Conservation (phyloP, 2,888 invertebrate genomes). For the Steinernema hermaphroditum region DNA sequence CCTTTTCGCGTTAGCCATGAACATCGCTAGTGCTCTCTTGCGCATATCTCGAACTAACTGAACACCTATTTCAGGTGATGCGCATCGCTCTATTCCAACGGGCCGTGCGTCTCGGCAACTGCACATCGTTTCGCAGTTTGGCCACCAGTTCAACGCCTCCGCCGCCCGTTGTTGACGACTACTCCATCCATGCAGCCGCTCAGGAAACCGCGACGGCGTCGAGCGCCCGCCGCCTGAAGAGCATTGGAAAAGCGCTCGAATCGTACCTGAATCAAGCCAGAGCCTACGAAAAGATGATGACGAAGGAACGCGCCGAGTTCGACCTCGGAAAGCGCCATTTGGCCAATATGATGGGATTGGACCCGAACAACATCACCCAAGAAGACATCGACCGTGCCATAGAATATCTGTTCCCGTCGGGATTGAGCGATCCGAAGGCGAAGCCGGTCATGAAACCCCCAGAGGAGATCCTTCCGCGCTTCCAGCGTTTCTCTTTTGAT, state of each 20-base stretch:
- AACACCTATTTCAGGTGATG: neutral
- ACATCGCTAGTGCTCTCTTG: too few relatives aligned
- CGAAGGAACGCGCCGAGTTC: conserved; percentile 73
- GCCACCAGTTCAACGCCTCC: neutral
- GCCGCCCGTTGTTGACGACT: neutral
- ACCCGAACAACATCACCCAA: conserved; percentile 69
- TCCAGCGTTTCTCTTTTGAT: conserved; percentile 61
- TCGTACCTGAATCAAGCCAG: conserved; percentile 49
- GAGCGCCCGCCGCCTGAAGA: conserved; percentile 38
- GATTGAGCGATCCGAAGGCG: conserved; percentile 81
- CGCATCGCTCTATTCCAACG: conserved; percentile 9
- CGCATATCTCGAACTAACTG: too few relatives aligned
- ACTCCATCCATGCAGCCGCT: neutral
- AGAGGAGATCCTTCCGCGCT: conserved; percentile 72
- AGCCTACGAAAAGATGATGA: conserved; percentile 41
- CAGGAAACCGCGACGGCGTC: neutral
- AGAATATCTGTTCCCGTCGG: conserved; percentile 92
- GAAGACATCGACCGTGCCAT: conserved; percentile 75
- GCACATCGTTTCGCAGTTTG: neutral
- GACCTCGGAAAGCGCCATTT: conserved; percentile 90
- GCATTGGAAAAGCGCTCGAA: conserved; percentile 56
- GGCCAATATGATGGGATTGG: conserved; percentile 97
- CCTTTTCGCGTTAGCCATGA: too few relatives aligned
- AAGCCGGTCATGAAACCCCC: conserved; percentile 88
- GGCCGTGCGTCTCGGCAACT: neutral